Evolutionary conservation across 1,140 invertebrate species (phyloP).

Genomic region (Phenacoccus solenopsis): DNA sequence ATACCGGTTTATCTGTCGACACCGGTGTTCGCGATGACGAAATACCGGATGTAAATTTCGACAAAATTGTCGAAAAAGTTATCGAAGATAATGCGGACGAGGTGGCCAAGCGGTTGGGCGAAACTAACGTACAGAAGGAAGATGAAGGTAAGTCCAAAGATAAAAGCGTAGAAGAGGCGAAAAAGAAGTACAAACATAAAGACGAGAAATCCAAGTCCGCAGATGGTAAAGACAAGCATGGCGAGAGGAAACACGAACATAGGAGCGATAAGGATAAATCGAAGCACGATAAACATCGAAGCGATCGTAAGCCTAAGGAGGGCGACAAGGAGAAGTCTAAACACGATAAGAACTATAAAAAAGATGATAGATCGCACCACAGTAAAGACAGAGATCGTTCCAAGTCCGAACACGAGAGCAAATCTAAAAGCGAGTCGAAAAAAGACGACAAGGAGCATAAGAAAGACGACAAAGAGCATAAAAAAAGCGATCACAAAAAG

Average conservation of each 20-base stretch:
- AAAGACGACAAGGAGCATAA: slow-evolving; percentile 20
- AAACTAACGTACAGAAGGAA: slow-evolving; percentile 23
- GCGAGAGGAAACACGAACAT: neutral
- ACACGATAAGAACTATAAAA: slow-evolving; percentile 8
- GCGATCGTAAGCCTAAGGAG: slow-evolving; percentile 29
- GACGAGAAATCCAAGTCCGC: slow-evolving; percentile 11
- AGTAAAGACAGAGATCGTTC: slow-evolving; percentile 7
- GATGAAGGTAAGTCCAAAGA: slow-evolving; percentile 28
- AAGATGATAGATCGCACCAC: neutral
- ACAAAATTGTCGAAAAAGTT: slow-evolving; percentile 23
- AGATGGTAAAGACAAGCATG: neutral
- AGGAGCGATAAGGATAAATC: neutral
- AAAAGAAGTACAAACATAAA: slow-evolving; percentile 9
- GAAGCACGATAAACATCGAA: slow-evolving; percentile 22
- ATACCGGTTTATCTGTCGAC: neutral
- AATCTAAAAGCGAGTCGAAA: neutral
- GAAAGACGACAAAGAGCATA: too few relatives aligned
- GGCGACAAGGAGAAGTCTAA: slow-evolving; percentile 31
- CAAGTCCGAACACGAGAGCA: neutral
- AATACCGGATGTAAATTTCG: neutral
- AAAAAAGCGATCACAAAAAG: neutral
- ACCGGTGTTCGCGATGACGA: neutral
- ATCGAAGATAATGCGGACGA: slow-evolving; percentile 25
- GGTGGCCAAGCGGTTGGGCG: neutral
- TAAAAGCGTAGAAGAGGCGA: slow-evolving; percentile 25